Conservation (phyloP, 1,140 invertebrate species). For the Lasioglossum albipes region DNA sequence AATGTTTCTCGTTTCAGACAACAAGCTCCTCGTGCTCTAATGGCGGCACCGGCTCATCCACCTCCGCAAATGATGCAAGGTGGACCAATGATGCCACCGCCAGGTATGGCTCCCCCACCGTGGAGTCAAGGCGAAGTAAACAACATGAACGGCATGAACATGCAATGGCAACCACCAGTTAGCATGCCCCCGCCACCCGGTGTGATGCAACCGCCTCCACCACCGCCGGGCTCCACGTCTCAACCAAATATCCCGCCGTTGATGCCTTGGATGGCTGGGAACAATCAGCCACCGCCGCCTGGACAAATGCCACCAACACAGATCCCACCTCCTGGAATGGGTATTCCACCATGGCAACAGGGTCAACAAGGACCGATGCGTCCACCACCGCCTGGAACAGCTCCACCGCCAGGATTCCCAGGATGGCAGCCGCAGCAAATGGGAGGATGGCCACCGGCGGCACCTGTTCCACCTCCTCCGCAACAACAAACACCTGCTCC, state of each 20-base stretch:
- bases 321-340: constrained; percentile 74
- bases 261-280: constrained; percentile 80
- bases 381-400: constrained; percentile 77
- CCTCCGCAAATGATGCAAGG: constrained; percentile 77
- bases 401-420: constrained; percentile 82
- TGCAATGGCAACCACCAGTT: constrained; percentile 79
- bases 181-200: constrained; percentile 79
- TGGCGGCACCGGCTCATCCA: constrained; percentile 82
- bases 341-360: constrained; percentile 79
- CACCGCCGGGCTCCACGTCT: constrained; percentile 80
- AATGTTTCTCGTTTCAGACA: constrained; percentile 58
- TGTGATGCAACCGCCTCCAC: constrained; percentile 81
- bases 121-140: constrained; percentile 74
- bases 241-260: constrained; percentile 80
- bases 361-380: constrained; percentile 67
- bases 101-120: constrained; percentile 80
- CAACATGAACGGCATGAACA: constrained; percentile 72
- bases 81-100: constrained; percentile 77
- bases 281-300: constrained; percentile 80
- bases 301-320: constrained; percentile 72
- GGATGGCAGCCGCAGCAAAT: constrained; percentile 79
- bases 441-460: constrained; percentile 78
- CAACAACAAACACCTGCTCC: constrained; percentile 81
- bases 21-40: constrained; percentile 83
- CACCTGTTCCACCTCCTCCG: constrained; percentile 76